Conservation (phyloP, 2,113 vertebrate species). For the Pithys albifrons region DNA sequence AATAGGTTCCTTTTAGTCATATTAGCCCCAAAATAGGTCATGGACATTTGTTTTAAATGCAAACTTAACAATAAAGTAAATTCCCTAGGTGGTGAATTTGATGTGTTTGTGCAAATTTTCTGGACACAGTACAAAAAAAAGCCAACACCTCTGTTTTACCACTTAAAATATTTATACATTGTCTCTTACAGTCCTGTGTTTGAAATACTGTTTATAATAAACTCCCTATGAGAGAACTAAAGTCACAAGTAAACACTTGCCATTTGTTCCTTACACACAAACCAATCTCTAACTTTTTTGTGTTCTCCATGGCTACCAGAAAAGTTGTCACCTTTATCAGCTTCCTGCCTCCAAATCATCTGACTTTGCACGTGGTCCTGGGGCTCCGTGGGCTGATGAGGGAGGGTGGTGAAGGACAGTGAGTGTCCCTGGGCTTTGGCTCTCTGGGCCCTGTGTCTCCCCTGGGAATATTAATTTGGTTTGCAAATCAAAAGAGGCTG, state of each 20-base stretch:
- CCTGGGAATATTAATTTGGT: not conserved
- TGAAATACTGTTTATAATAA: constrained; percentile 76
- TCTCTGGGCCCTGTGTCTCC: not conserved
- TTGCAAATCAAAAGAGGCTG: not conserved
- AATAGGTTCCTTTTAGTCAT: constrained; percentile 77
- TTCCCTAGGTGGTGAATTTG: constrained; percentile 71
- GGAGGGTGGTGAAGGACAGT: not conserved
- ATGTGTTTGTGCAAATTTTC: constrained; percentile 77
- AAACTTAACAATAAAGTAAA: constrained; percentile 74
- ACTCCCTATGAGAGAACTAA: constrained; percentile 46
- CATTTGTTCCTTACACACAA: not conserved
- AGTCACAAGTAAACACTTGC: constrained; percentile 13
- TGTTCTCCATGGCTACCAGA: not conserved
- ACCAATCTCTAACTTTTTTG: not conserved
- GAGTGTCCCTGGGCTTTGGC: not conserved
- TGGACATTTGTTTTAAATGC: constrained; percentile 73
- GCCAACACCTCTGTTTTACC: constrained; percentile 68
- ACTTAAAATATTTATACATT: constrained; percentile 79
- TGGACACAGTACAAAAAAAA: constrained; percentile 67
- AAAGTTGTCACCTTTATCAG: not conserved
- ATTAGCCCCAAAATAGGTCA: constrained; percentile 78
- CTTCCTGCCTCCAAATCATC: not conserved
- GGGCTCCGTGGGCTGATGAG: not conserved
- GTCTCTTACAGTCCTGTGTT: constrained; percentile 70
- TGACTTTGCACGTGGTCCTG: not conserved